phyloP scores from a whole-genome alignment of 1,140 invertebrate genomes.

The Colletes latitarsis region DNA sequence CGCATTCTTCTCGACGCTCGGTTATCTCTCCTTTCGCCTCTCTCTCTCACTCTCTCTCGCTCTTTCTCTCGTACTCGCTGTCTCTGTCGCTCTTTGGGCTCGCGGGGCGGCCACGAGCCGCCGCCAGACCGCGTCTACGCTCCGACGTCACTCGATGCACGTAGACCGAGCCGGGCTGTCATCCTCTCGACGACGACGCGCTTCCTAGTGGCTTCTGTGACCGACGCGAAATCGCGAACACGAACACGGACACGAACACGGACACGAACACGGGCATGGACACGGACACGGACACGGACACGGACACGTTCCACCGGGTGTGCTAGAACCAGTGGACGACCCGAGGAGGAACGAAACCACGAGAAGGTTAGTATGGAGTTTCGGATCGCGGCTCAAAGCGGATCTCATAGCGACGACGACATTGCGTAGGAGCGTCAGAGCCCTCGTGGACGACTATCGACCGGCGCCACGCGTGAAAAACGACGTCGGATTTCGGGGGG shows the following conservation, averaged over 20 bases:
- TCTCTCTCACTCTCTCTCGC: conserved; percentile 31
- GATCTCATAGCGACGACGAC: neutral
- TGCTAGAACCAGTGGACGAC: neutral
- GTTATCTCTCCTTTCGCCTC: conserved; percentile 17
- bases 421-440: conserved; percentile 1
- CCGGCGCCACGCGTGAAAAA: conserved; percentile 34
- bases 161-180: conserved; percentile 62
- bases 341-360: no score
- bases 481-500: conserved; percentile 43
- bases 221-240: neutral
- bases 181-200: conserved; percentile 26
- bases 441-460: conserved; percentile 44
- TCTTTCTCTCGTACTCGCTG: conserved; percentile 18
- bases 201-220: conserved; percentile 30
- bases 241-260: no score
- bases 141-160: conserved; percentile 62
- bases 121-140: conserved; percentile 35
- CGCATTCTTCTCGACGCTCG: conserved; percentile 26
- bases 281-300: no score
- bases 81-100: conserved; percentile 44
- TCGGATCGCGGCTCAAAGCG: neutral
- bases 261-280: no score
- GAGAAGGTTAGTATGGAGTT: no score
- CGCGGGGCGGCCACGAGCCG: conserved; percentile 31
- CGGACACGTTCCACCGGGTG: neutral